Evolutionary conservation across 2,888 invertebrate genomes (phyloP), one percentile per base, ranked within the genome.

Genomic region (Odontomyia ornata): DNA sequence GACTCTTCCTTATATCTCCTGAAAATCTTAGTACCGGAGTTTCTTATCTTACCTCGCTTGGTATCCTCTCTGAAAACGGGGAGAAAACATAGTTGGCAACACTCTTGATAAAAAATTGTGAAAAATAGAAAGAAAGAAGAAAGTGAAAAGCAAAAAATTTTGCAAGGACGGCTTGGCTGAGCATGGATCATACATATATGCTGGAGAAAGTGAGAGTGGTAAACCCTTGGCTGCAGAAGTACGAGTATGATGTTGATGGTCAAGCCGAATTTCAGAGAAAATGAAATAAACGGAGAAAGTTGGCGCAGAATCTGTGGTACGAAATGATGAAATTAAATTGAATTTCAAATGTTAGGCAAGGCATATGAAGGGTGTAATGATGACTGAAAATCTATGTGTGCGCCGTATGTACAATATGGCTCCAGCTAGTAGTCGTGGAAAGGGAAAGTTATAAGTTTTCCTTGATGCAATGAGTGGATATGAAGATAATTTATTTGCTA

Each of bases 261-360:
- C 71, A 69, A 65, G 65, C 30, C 30, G 36, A 65, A 30, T 46
- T 69, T 69, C 25, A 72, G 56, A 15, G 27, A 27, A 46, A 52
- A 46, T 30, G 69, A 21, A 72, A 18, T 30, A 9, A 23, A 36
- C 52, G 56, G 56, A 72, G 71, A 52, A 52, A 72, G 52, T 72
- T 27, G 52, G 71, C 71, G 71, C 71, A 72, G 71, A 52, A 47
- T 52, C 71, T 65, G 65, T 65, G 65, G 36, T 65, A 72, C 71
- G 18, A 52, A 25, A 47, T 23, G 28, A 25, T n/a, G 56, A 52
- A 56, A 72, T 72, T 52, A 30, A 72, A 72, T 47, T 72, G 46
- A 69, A 46, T 69, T 69, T 69, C 52, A 13, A 27, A 56, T 18
- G 18, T 27, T 30, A 23, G 36, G 1, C 36, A 36, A 36, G 36